Evolutionary conservation across 2,113 vertebrate species (phyloP), one percentile per base, ranked within the genome.

Genomic region (Suricata suricatta): DNA sequence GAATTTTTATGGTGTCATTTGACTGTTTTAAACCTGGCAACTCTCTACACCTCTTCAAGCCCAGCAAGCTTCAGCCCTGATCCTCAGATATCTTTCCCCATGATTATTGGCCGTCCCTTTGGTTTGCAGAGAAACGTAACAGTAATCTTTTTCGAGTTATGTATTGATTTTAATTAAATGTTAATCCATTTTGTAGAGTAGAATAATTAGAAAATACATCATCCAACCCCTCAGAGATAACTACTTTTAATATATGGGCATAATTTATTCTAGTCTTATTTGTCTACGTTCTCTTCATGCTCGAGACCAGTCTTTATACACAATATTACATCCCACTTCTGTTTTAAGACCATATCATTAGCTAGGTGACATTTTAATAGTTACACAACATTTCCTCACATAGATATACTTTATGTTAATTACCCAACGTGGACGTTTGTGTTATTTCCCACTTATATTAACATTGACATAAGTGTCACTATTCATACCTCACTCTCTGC

Each of bases 1-100:
- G 96, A 88, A 97, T 97, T 96, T 90, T 60, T 47, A 93, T 52
- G 60, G 76, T 93, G 71, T 33, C 35, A 13, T 91, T 88, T 87
- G 80, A 90, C n/a, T 54, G 9, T 72, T 95, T 41, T 57, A 33
- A 29, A 25, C 76, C 77, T 3, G 2, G 85, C 38, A 74, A 57
- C 15, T 82, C 27, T n/a, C 5, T 60, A 71, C n/a, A 47, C 71
- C 57, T 79, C 31, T 69, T 81, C 9, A 19, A 47, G 41, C n/a
- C 63, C 29, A 60, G 64, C 41, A 14, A 10, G 69, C 77, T 74
- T n/a, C 31, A 21, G 33, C 9, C 71, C n/a, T 21, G 25, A 10
- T n/a, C 57, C 69, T 29, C 2, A 0, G 29, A 2, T 4, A 13
- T 17, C 12, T 60, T 50, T 21, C 8, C 4, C 13, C 4, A 0